Evolutionary conservation across 2,888 invertebrate species (phyloP).

Genomic region (Keiferia lycopersicella): DNA sequence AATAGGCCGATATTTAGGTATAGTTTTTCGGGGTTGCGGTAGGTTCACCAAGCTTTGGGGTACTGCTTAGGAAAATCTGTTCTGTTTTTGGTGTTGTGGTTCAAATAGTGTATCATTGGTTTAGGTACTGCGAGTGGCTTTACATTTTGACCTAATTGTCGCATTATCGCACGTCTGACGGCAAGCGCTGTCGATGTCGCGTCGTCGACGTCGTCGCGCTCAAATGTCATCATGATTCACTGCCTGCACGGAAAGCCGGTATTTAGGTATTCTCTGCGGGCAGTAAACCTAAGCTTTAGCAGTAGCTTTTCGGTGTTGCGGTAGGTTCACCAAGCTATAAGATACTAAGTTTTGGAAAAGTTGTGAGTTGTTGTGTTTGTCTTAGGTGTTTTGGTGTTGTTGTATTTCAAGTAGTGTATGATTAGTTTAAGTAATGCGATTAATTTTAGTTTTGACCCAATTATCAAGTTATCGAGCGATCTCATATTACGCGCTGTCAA

Average conservation of each 20-base stretch:
- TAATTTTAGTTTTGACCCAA: no score
- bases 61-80: not conserved
- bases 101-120: no score
- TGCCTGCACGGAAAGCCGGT: conserved; percentile 44
- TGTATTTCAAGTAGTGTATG: no score
- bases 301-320: no score
- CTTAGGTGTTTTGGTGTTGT: no score
- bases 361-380: not conserved
- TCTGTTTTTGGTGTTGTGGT: no score
- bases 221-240: conserved; percentile 71
- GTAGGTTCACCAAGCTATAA: no score
- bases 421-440: no score
- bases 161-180: conserved; percentile 63
- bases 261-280: conserved; percentile 38
- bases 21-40: conserved; percentile 29
- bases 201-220: conserved; percentile 48
- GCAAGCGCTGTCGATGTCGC: conserved; percentile 56
- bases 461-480: conserved; percentile 59
- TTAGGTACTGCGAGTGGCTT: not conserved
- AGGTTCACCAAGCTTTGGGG: not conserved
- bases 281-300: not conserved
- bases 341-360: no score
- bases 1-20: conserved; percentile 45
- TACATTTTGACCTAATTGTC: conserved; percentile 38
- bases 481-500: conserved; percentile 65